These are phyloP conservation scores for Acanthopagrus latus DNA, from an alignment of 2,797 vertebrate species.

Conservation along the genomic window DNA sequence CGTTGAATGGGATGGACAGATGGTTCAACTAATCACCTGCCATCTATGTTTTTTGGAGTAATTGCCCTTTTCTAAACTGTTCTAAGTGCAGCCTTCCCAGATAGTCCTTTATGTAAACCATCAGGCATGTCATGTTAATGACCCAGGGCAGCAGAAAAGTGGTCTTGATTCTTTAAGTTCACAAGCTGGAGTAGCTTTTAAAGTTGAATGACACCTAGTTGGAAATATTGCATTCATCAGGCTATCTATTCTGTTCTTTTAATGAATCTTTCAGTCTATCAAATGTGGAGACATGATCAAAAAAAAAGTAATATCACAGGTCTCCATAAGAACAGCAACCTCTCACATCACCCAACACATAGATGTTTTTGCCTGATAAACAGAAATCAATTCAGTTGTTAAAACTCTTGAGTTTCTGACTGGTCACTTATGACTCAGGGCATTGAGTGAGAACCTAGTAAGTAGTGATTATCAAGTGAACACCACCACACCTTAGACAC, in stretches of 20 bases:
- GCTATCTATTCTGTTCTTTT: background rate
- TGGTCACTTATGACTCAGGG: background rate
- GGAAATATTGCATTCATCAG: background rate
- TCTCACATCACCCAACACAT: background rate
- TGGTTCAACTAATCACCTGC: no score
- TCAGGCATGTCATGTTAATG: no score
- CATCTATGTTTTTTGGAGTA: no score
- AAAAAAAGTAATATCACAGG: no score
- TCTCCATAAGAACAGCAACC: background rate
- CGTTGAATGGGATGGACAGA: no score
- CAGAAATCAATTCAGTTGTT: background rate
- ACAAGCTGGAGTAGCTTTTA: background rate
- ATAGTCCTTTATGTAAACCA: no score
- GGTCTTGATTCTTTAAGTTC: background rate
- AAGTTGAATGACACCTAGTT: background rate
- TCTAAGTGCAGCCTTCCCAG: no score
- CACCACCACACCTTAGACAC: background rate
- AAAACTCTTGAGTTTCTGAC: background rate
- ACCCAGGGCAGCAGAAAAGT: conserved; percentile 2
- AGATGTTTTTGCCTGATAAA: background rate
- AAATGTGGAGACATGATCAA: background rate
- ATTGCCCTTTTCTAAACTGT: no score
- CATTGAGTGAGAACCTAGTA: background rate
- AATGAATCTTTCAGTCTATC: background rate
- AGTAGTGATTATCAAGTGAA: background rate